Base-by-base conservation (phyloP, 2,113 vertebrate species). In the Vulpes lagopus region DNA sequence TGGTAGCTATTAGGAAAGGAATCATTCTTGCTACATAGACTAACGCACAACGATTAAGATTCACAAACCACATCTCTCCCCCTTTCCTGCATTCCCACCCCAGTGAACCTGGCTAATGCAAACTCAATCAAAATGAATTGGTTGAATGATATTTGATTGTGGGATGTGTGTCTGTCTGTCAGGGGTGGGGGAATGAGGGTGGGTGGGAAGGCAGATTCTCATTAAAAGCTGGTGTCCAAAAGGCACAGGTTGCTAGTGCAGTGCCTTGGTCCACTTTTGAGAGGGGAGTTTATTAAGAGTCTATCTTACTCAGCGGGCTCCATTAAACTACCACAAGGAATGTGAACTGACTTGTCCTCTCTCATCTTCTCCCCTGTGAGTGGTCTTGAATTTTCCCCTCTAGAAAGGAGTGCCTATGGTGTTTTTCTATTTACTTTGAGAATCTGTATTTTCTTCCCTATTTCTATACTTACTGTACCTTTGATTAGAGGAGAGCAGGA, bases 1-100 rank as follows among this genome's bases (percentile, higher is more conserved):
- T 32, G 89, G 64, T 38, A 96, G 73, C 89, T 90, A 49, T 98
- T 97, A 96, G 82, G 82, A 97, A 83, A 96, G 3, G 32, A 94
- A 94, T 65, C 62, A 60, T 74, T 96, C 64, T 81, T 79, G 71
- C 35, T 69, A 35, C 38, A 88, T 9, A 80, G 67, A 93, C 30
- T 38, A n/a, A 88, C 78, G 59, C 20, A 5, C 23, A 76, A 78
- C 32, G 76, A 19, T n/a, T n/a, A 91, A 86, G 67, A 90, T 65
- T 51, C 59, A 55, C 65, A 62, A 91, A 64, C 65, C 27, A 57
- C 53, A 17, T 19, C 35, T n/a, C 43, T 38, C 3, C 4, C 15
- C 25, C 1, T 64, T 27, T 59, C 19, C 38, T 12, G 0, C 0
- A 2, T 81, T 79, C 81, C 53, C 22, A 35, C 8, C 49, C 6